Conservation (phyloP, 2,797 vertebrate species). For the Champsocephalus esox region DNA sequence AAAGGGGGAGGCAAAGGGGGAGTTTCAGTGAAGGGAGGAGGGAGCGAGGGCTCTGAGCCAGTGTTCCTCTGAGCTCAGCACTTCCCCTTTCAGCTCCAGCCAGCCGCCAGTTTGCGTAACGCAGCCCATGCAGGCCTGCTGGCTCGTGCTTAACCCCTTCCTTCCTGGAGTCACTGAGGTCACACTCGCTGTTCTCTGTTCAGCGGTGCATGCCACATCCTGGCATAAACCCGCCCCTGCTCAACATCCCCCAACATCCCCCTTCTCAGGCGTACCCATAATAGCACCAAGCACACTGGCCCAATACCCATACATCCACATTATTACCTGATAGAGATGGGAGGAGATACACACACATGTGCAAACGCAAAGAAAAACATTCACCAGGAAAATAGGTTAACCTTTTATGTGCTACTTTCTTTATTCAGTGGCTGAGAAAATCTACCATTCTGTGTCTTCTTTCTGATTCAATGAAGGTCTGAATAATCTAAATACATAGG, state of each 20-base stretch:
- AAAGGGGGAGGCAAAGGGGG: constrained; percentile 32
- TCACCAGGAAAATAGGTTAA: constrained; percentile 29
- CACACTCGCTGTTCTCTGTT: constrained; percentile 55
- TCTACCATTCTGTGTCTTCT: background rate
- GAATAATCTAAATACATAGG: constrained; percentile 11
- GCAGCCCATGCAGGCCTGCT: constrained; percentile 70
- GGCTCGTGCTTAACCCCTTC: constrained; percentile 79
- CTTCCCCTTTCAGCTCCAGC: constrained; percentile 84
- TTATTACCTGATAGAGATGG: constrained; percentile 53
- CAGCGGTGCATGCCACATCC: constrained; percentile 45
- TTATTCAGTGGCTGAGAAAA: background rate
- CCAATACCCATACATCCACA: constrained; percentile 40
- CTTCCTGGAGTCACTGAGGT: constrained; percentile 77
- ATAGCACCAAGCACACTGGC: constrained; percentile 33
- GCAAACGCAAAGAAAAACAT: constrained; percentile 17
- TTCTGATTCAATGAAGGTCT: background rate
- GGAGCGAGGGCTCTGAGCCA: constrained; percentile 77
- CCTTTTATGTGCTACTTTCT: constrained; percentile 16
- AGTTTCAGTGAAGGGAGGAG: constrained; percentile 53
- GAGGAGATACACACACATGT: constrained; percentile 9
- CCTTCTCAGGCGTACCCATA: constrained; percentile 29
- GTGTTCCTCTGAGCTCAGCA: constrained; percentile 85
- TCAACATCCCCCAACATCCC: constrained; percentile 5
- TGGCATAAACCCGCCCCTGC: constrained; percentile 31
- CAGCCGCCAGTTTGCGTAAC: constrained; percentile 83